Evolutionary conservation across 2,113 vertebrate genomes (phyloP).

Genomic region (Neodon shergylaensis): DNA sequence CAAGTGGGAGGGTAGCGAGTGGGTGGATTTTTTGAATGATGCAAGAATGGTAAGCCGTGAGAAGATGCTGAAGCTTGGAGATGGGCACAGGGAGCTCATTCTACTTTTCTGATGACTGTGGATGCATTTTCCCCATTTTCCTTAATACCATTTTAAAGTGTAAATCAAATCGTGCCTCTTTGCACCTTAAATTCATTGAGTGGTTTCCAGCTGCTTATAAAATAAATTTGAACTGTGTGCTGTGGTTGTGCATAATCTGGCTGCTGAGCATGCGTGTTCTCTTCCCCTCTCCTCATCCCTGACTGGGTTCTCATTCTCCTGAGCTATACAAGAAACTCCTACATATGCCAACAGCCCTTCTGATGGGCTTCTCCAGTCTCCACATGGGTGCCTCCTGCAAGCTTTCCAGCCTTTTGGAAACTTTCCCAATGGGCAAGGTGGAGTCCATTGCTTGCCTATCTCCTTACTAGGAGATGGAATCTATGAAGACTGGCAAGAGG

Average conservation of each 20-base stretch:
- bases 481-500: neutral
- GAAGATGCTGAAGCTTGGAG: conserved; percentile 2
- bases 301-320: neutral
- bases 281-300: neutral
- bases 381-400: neutral
- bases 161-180: neutral
- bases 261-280: neutral
- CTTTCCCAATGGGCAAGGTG: neutral
- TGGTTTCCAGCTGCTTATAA: neutral
- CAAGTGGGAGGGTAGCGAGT: neutral
- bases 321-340: neutral
- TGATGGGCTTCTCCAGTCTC: neutral
- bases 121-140: neutral
- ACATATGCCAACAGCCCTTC: neutral
- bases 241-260: too few relatives aligned
- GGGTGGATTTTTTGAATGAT: neutral
- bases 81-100: neutral
- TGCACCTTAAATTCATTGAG: neutral
- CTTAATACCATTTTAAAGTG: neutral
- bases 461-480: neutral
- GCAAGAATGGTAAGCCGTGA: neutral
- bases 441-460: neutral
- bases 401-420: neutral
- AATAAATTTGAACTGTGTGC: neutral
- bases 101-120: neutral